Base-by-base conservation (phyloP, 2,797 vertebrate species). In the Cyclopterus lumpus region DNA sequence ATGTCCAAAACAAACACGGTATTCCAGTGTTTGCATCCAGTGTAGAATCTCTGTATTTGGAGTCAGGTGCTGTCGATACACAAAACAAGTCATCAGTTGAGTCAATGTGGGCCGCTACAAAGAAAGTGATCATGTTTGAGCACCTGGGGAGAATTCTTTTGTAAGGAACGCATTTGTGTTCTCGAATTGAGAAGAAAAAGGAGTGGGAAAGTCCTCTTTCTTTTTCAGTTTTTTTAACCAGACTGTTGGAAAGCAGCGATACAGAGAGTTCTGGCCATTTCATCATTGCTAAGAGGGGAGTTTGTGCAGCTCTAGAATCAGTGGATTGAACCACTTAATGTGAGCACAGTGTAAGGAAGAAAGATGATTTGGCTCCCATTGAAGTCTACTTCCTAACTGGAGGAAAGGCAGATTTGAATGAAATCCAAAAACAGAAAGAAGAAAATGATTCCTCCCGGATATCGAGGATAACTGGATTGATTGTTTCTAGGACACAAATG, bases 1-100 rank as follows among this genome's bases (percentile, higher is more conserved):
- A 87, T 88, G 87, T 91, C 87, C 89, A 92, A 90, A 92, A 89
- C 83, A 93, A 93, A 92, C 79, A 77, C 1, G 0, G 58, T n/a
- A n/a, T n/a, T n/a, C n/a, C n/a, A n/a, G n/a, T 48, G 71, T 89
- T 90, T 87, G 87, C 64, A 79, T 80, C 84, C 70, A 67, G 49
- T 6, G 62, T 58, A 59, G 71, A 75, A 84, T 79, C 68, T 80
- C 75, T 75, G 81, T 89, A 77, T 89, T 90, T 85, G 77, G 67
- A 86, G 59, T 73, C 42, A 91, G 91, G 90, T 91, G 90, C 83
- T 77, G 71, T 30, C 12, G 42, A 86, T 18, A 81, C 68, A 74
- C 75, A 75, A 78, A 78, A 79, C 40, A 79, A 76, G 77, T 60
- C 78, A 74, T 73, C 74, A 44, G 61, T 24, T 14, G 26, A 84